A percentile compares a stretch with the other conserved stretches of the same genome.
Conservation (phyloP, 1,140 invertebrate species). For the Diorhabda sublineata region DNA sequence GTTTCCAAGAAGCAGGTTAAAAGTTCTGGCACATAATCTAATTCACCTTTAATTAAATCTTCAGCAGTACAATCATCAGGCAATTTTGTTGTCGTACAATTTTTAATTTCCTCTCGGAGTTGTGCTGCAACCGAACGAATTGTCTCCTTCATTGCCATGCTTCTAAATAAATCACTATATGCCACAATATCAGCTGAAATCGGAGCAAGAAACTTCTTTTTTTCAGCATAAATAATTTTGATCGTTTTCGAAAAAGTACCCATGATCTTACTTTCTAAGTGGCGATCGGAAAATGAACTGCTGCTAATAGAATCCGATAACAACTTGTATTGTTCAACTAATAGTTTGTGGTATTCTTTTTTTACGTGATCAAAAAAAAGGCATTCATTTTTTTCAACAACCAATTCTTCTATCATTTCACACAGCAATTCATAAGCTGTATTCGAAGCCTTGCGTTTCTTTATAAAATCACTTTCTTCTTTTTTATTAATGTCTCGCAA, state of each 20-base stretch:
- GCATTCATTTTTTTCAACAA: slow-evolving; percentile 21
- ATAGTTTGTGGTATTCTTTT: slow-evolving; percentile 18
- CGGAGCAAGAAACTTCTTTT: slow-evolving; percentile 16
- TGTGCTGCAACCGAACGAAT: slow-evolving; percentile 17
- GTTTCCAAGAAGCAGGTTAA: slow-evolving; percentile 19
- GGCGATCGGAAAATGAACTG: neutral
- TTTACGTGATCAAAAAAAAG: slow-evolving; percentile 21
- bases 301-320: slow-evolving; percentile 14
- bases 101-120: slow-evolving; percentile 16
- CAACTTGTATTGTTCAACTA: slow-evolving; percentile 13
- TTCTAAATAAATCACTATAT: slow-evolving; percentile 18
- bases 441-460: too few relatives aligned
- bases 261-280: slow-evolving; percentile 13
- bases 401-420: too few relatives aligned
- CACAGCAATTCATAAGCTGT: too few relatives aligned
- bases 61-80: slow-evolving; percentile 18
- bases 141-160: slow-evolving; percentile 13
- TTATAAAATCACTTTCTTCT: too few relatives aligned
- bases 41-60: slow-evolving; percentile 19
- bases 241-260: slow-evolving; percentile 14
- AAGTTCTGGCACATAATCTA: slow-evolving; percentile 20
- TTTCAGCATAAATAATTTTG: slow-evolving; percentile 9
- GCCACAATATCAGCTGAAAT: slow-evolving; percentile 6
- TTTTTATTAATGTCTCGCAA: too few relatives aligned
- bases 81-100: slow-evolving; percentile 18